Conservation (phyloP, 2,888 invertebrate species). For the Xylota sylvarum region DNA sequence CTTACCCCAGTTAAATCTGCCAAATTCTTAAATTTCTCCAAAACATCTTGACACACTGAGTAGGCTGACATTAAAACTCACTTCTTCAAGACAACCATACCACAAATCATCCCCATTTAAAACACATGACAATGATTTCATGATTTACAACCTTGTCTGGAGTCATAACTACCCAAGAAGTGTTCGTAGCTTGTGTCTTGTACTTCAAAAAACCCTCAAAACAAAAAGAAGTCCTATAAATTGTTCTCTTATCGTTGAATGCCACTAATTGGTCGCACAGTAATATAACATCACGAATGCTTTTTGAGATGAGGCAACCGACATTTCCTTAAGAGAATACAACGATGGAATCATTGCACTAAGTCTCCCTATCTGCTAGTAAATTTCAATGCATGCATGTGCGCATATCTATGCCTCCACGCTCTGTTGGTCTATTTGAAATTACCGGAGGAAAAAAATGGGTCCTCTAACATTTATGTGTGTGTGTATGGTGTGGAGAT, state of each 20-base stretch:
- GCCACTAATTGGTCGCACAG: conserved; percentile 13
- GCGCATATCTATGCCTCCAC: conserved; percentile 40
- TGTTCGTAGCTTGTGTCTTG: not conserved
- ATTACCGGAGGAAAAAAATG: conserved; percentile 33
- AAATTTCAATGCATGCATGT: conserved; percentile 45
- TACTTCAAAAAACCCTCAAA: not conserved
- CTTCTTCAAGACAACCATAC: too few species aligned
- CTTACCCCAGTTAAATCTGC: too few species aligned
- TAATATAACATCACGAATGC: not conserved
- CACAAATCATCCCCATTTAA: not conserved
- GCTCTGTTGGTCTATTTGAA: conserved; percentile 44
- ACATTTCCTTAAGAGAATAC: conserved; percentile 31
- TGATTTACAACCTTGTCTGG: not conserved
- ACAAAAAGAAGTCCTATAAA: not conserved
- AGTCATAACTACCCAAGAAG: not conserved
- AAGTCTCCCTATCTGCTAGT: conserved; percentile 1
- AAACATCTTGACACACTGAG: too few species aligned
- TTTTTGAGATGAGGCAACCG: conserved; percentile 15
- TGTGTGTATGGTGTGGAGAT: not conserved
- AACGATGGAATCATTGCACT: conserved; percentile 20
- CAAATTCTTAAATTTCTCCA: too few species aligned
- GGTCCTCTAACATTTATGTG: conserved; percentile 18
- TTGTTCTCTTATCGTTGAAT: not conserved
- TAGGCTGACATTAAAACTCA: too few species aligned
- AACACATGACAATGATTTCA: not conserved